Evolutionary conservation across 2,888 invertebrate genomes (phyloP), one percentile per base, ranked within the genome.

Genomic region (Idaea dimidiata): DNA sequence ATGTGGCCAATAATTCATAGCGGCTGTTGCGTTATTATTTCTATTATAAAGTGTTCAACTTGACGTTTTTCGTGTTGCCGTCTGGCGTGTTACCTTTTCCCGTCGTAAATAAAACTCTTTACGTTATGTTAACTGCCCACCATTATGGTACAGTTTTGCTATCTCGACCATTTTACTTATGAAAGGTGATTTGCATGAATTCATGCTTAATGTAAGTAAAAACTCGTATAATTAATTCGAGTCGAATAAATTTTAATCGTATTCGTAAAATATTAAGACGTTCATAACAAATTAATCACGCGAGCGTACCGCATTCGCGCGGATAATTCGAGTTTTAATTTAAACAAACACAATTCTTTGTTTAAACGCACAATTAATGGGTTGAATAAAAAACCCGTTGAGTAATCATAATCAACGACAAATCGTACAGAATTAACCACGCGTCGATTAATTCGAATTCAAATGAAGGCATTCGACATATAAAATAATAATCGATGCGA

Each of bases 1-100:
- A 91, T 88, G 91, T 89, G 87, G 87, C 84, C 88, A 90, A 91
- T 91, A 91, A 89, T 84, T 91, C 89, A 91, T 80, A 79, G 78
- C 85, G 81, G 83, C 83, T 86, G 88, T 87, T 85, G 80, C 86
- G 84, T 89, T 89, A 89, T 89, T 88, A 89, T 89, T 89, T 89
- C 88, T 88, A 88, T 88, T 90, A 89, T 89, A 88, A 89, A 88
- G 86, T 86, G 87, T 86, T 89, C 85, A 83, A 83, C 76, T 82
- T 82, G 86, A 84, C 86, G 82, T 86, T 85, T 85, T 84, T 86
- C 84, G 81, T 85, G 86, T 85, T 79, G 73, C 82, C 79, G 83
- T 83, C 81, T 84, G 80, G 83, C 85, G 80, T 84, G 86, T 82
- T 82, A 79, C 74, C 71, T 82, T 81, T 79, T 77, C 77, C 78